Percentiles rank a stretch among this genome's conserved stretches.
These are phyloP conservation scores for Cydia amplana DNA, from an alignment of 1,140 invertebrate genomes.

Conservation along the genomic window DNA sequence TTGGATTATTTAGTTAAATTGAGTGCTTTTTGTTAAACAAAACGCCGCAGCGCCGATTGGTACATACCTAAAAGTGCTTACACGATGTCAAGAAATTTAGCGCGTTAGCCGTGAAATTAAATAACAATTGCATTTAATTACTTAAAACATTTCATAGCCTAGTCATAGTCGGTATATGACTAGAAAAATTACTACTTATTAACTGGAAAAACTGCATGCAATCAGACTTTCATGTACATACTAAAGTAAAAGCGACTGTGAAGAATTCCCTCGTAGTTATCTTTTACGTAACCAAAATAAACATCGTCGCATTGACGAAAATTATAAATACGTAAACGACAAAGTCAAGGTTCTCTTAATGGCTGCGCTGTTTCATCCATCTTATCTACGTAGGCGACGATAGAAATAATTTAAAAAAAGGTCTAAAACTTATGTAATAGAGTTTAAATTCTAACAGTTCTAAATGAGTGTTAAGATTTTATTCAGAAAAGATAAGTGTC, in stretches of 20 bases:
- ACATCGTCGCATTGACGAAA: conserved; percentile 55
- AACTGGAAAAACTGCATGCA: neutral
- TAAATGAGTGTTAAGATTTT: conserved; percentile 38
- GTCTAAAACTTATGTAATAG: conserved; percentile 37
- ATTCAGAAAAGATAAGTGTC: conserved; percentile 37
- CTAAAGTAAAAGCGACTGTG: neutral
- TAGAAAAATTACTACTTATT: neutral
- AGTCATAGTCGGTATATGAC: neutral
- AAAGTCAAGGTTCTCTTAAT: conserved; percentile 62
- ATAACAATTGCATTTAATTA: neutral
- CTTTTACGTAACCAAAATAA: conserved; percentile 43
- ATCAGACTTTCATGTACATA: neutral
- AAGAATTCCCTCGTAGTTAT: neutral
- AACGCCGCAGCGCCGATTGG: neutral
- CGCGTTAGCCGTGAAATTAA: neutral
- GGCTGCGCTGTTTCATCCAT: conserved; percentile 39
- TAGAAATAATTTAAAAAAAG: conserved; percentile 33
- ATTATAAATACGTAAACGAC: conserved; percentile 61
- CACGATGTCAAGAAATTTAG: neutral
- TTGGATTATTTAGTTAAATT: conserved; percentile 38
- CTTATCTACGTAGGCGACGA: conserved; percentile 39
- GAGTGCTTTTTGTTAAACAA: conserved; percentile 12
- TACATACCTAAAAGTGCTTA: neutral
- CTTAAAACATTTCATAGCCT: too few relatives aligned
- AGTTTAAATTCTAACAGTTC: conserved; percentile 37